Base-by-base conservation (phyloP, 2,888 invertebrate genomes). In the Ischnura elegans region DNA sequence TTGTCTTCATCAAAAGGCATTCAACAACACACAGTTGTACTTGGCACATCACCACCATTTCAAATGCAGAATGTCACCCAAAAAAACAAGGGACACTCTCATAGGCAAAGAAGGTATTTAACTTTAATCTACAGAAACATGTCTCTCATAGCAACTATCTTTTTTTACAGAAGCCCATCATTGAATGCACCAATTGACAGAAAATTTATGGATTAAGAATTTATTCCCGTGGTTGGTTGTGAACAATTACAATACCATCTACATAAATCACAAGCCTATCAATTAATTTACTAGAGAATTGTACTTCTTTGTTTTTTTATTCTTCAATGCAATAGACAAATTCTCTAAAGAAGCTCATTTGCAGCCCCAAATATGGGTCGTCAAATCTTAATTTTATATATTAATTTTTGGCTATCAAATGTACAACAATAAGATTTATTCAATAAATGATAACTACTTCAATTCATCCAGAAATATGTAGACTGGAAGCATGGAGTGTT, bases 1-100 rank as follows among this genome's bases (percentile, higher is more conserved):
- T 90, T 90, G 90, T 90, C 90, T 90, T 90, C 43, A 90, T 90
- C 90, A 90, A 90, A 90, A 90, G 90, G 90, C 90, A 90, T 90
- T 90, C 90, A 90, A 90, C 90, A 90, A 90, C 90, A 90, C 61
- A 61, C 90, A 90, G 90, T 90, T 90, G 90, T 90, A 90, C 90
- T 90, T 90, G 61, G 90, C 90, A 90, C 90, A 90, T 90, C 90
- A 90, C 90, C 90, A 90, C 90, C 90, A 61, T 90, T 90, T 90
- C 66, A 90, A 90, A 90, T 90, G 90, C 90, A 90, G 61, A 90
- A 90, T 61, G 90, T 90, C 90, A 61, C 90, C 90, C 90, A 90
- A 42, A 90, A 87, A 87, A 90, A 43, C 43, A 61, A 61, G 90
- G 90, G 61, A 55, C 55, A 61, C 66, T 61, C 90, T 90, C 66